These are phyloP conservation scores for Helicoverpa zea DNA, from an alignment of 1,140 invertebrate species.

Conservation along the genomic window DNA sequence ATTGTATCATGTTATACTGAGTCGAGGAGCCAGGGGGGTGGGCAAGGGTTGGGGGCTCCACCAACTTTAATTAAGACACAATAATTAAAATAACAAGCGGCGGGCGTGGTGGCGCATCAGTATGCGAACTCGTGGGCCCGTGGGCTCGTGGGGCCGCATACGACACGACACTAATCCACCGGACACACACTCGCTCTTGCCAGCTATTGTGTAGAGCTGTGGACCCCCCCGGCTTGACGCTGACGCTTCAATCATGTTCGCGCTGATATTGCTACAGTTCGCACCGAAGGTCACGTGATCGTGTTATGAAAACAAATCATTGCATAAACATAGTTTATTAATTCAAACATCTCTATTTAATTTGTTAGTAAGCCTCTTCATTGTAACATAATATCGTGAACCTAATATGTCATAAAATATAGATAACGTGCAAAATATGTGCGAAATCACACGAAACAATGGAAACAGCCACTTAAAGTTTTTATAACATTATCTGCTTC, in stretches of 20 bases:
- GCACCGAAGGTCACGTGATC: slow-evolving; percentile 32
- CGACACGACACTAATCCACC: slow-evolving; percentile 58
- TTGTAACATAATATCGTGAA: no score
- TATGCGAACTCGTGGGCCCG: slow-evolving; percentile 74
- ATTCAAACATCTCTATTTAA: no score
- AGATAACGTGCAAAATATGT: not conserved
- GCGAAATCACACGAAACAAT: not conserved
- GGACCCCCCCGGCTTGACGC: slow-evolving; percentile 22
- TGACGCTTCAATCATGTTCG: slow-evolving; percentile 29
- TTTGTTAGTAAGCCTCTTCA: no score
- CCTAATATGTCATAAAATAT: no score
- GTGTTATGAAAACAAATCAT: slow-evolving; percentile 32
- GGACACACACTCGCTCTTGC: slow-evolving; percentile 13
- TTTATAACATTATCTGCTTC: not conserved
- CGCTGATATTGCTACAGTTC: slow-evolving; percentile 19
- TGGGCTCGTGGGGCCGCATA: slow-evolving; percentile 70
- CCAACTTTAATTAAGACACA: slow-evolving; percentile 80
- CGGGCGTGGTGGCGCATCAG: slow-evolving; percentile 71
- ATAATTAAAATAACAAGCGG: slow-evolving; percentile 83
- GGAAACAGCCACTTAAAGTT: slow-evolving; percentile 2
- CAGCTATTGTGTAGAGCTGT: slow-evolving; percentile 24
- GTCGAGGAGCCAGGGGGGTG: slow-evolving; percentile 29
- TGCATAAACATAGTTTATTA: not conserved
- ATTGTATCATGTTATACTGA: slow-evolving; percentile 16
- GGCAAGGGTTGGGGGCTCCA: slow-evolving; percentile 41